A percentile compares a stretch with the other conserved stretches of the same genome.
These are phyloP conservation scores for Callorhinus ursinus DNA, from an alignment of 2,113 vertebrate species.

Conservation along the genomic window DNA sequence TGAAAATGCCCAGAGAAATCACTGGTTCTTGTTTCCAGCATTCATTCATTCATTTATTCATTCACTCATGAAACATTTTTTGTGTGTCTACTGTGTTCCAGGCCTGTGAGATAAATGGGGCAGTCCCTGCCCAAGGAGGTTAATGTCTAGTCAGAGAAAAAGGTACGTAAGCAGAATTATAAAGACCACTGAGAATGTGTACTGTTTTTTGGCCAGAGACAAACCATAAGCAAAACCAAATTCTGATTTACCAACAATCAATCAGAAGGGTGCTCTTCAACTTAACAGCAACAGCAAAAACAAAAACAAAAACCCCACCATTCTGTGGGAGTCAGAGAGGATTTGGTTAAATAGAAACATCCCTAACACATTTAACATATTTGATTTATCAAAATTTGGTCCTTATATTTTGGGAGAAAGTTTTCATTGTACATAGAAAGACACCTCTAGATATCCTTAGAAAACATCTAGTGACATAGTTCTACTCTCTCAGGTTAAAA, in stretches of 20 bases:
- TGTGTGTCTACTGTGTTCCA: no score
- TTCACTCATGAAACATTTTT: not conserved
- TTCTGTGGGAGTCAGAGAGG: not conserved
- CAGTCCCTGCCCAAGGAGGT: not conserved
- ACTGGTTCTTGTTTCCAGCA: not conserved
- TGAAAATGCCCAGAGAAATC: not conserved
- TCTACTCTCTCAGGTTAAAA: not conserved
- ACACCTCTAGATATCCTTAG: not conserved
- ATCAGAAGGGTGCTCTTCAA: not conserved
- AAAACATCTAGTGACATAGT: not conserved
- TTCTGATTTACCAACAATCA: slow-evolving; percentile 32
- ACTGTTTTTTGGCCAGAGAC: not conserved
- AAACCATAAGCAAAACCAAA: slow-evolving; percentile 1
- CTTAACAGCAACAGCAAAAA: not conserved
- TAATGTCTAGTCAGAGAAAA: not conserved
- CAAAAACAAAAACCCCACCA: not conserved
- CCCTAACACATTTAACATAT: not conserved
- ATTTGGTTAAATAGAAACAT: not conserved
- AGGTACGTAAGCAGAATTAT: not conserved
- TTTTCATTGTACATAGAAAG: not conserved
- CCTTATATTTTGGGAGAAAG: not conserved
- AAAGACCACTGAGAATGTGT: not conserved
- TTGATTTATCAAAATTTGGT: slow-evolving; percentile 5
- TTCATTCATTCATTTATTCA: not conserved
- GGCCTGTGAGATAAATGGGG: not conserved